Percentiles rank a stretch among this genome's conserved stretches.
These are phyloP conservation scores for Meiosimyza platycephala DNA, from an alignment of 2,888 invertebrate genomes.

Conservation along the genomic window DNA sequence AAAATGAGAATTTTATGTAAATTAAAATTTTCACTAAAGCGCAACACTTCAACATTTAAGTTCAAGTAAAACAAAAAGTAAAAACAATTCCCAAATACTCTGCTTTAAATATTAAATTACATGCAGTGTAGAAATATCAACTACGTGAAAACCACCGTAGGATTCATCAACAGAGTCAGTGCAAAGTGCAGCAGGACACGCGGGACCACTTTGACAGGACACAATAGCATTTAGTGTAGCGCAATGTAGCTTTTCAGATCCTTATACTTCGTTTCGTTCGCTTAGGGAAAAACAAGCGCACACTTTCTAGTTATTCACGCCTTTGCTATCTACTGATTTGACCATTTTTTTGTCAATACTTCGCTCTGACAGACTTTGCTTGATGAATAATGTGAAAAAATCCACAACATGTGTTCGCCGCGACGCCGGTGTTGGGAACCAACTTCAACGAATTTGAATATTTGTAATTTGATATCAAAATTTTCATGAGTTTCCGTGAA, in stretches of 20 bases:
- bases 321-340: not conserved
- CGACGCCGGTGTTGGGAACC: not conserved
- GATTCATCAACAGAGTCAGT: not conserved
- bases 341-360: not conserved
- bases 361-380: not conserved
- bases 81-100: not conserved
- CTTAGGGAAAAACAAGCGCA: not conserved
- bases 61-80: not conserved
- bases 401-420: slow-evolving; percentile 9
- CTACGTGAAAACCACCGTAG: not conserved
- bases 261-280: not conserved
- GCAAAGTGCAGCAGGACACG: not conserved
- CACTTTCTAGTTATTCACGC: slow-evolving; percentile 20
- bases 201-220: too few species aligned
- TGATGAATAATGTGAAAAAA: not conserved
- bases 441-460: not conserved
- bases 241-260: too few species aligned
- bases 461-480: slow-evolving; percentile 8
- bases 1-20: slow-evolving; percentile 5
- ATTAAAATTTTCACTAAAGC: not conserved
- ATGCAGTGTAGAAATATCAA: not conserved
- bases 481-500: not conserved
- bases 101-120: slow-evolving; percentile 20
- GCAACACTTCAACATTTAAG: not conserved
- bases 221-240: too few species aligned